Conservation (phyloP, 2,888 invertebrate genomes). For the Drosophila vallismaia region DNA sequence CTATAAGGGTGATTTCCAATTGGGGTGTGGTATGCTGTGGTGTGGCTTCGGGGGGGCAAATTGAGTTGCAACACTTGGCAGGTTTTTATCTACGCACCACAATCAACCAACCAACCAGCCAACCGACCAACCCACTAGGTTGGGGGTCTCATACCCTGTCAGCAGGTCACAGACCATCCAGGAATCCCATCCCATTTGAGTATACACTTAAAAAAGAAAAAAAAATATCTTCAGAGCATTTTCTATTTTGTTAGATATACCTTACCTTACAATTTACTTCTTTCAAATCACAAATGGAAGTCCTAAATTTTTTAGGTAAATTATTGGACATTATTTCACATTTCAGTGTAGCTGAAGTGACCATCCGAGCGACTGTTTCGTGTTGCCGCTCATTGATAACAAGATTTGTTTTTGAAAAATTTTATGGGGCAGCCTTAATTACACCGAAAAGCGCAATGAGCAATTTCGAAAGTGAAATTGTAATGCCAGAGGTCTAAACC, state of each 20-base stretch:
- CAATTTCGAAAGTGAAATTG: constrained; percentile 50
- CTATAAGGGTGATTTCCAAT: constrained; percentile 53
- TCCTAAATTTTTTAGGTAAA: too few relatives aligned
- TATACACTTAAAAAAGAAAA: constrained; percentile 5
- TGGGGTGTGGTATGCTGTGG: constrained; percentile 27
- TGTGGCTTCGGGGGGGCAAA: constrained; percentile 46
- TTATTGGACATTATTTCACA: too few relatives aligned
- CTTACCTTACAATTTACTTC: too few relatives aligned
- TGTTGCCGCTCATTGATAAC: constrained; percentile 73
- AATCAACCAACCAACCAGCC: constrained; percentile 58
- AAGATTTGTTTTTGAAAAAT: constrained; percentile 77
- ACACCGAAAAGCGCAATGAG: constrained; percentile 74
- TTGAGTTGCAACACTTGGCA: constrained; percentile 79
- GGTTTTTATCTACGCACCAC: constrained; percentile 79
- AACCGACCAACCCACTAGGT: constrained; percentile 19
- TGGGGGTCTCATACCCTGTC: constrained; percentile 23
- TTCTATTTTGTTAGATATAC: too few relatives aligned
- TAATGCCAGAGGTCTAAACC: constrained; percentile 28
- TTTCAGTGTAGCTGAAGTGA: constrained; percentile 26
- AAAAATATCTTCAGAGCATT: too few relatives aligned
- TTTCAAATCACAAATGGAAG: too few relatives aligned
- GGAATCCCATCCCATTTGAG: constrained; percentile 4
- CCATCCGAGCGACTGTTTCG: constrained; percentile 56
- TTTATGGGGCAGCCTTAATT: constrained; percentile 71
- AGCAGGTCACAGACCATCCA: constrained; percentile 25